A percentile compares a stretch with the other conserved stretches of the same genome.
Evolutionary conservation across 2,797 vertebrate genomes (phyloP).

Genomic region (Coccyzus lansbergi): DNA sequence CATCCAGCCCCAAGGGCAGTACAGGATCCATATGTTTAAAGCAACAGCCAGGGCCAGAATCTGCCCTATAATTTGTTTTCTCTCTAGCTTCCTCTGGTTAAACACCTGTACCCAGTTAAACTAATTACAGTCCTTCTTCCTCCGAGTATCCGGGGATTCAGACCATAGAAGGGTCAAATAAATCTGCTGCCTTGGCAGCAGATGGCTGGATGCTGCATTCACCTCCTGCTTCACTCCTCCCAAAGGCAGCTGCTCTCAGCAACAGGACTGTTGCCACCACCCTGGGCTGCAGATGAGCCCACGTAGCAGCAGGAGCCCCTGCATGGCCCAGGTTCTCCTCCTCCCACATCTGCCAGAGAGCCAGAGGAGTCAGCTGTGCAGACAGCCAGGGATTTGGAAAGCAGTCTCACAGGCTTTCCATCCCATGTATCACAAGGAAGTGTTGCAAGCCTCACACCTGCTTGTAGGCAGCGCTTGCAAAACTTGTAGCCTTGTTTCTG

Average conservation of each 20-base stretch:
- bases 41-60: background rate
- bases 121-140: background rate
- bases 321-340: background rate
- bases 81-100: background rate
- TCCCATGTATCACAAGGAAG: fast-evolving
- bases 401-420: fast-evolving
- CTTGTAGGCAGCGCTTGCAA: background rate
- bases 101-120: background rate
- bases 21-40: background rate
- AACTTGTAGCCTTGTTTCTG: background rate
- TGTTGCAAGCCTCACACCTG: background rate
- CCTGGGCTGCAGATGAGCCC: background rate
- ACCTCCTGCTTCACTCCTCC: background rate
- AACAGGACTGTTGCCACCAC: background rate
- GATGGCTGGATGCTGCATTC: background rate
- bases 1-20: background rate
- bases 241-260: background rate
- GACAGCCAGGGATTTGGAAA: background rate
- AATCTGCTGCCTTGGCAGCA: background rate
- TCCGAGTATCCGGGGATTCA: background rate
- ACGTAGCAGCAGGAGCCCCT: background rate
- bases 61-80: background rate
- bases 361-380: background rate
- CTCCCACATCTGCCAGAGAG: background rate
- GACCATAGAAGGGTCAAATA: background rate